Percentiles rank a stretch among this genome's conserved stretches.
These are phyloP conservation scores for Notolepis coatsorum DNA, from an alignment of 2,797 vertebrate species.

Conservation along the genomic window DNA sequence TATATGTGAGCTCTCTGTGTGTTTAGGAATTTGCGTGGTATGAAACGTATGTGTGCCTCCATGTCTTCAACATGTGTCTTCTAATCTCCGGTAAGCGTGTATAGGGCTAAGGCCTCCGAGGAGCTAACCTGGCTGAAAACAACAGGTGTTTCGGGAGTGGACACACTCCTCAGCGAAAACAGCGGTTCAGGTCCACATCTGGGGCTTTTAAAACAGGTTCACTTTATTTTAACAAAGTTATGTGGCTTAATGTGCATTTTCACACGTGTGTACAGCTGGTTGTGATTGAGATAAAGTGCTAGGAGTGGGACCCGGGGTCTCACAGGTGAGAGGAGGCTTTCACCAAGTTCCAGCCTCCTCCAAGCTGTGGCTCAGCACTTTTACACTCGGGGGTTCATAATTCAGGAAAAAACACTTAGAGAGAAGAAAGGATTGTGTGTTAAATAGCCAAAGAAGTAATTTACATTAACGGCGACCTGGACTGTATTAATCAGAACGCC, in stretches of 20 bases:
- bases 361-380: slow-evolving; percentile 52
- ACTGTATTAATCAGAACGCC: slow-evolving; percentile 17
- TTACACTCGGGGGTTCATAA: slow-evolving; percentile 20
- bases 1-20: neutral
- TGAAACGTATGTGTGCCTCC: slow-evolving; percentile 7
- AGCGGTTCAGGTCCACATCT: slow-evolving; percentile 38
- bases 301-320: slow-evolving; percentile 22
- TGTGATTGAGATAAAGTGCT: slow-evolving; percentile 53
- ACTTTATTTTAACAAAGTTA: slow-evolving; percentile 65
- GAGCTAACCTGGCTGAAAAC: slow-evolving; percentile 33
- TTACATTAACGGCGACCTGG: slow-evolving; percentile 29
- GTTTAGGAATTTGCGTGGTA: slow-evolving; percentile 21
- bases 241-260: slow-evolving; percentile 46
- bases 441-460: slow-evolving; percentile 33
- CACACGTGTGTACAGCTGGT: slow-evolving; percentile 56
- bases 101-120: slow-evolving; percentile 12
- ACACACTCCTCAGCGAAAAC: slow-evolving; percentile 41
- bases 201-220: slow-evolving; percentile 52
- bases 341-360: slow-evolving; percentile 30
- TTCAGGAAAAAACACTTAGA: slow-evolving; percentile 25
- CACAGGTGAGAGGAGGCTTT: slow-evolving; percentile 49
- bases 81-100: neutral
- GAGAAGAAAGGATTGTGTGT: slow-evolving; percentile 15
- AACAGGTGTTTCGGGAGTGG: slow-evolving; percentile 53
- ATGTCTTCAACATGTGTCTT: neutral